A percentile compares a stretch with the other conserved stretches of the same genome.
Conservation (phyloP, 1,140 invertebrate genomes). For the Cecropterus lyciades region DNA sequence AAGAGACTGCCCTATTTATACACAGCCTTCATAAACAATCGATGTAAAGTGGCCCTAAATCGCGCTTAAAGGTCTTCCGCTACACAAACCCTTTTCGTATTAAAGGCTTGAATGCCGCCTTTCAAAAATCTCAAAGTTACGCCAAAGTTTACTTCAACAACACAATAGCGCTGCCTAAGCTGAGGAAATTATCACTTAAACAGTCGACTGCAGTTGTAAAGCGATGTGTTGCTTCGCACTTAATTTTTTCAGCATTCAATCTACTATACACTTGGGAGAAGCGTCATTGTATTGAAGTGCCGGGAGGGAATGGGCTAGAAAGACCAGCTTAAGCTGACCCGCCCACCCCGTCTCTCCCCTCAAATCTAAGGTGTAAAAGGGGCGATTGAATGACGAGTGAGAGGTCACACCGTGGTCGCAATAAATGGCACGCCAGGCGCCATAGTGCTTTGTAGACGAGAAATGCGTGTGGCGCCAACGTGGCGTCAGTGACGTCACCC, state of each 20-base stretch:
- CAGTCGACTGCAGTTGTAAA: constrained; percentile 36
- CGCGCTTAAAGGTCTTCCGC: no score
- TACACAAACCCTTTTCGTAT: no score
- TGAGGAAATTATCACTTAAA: constrained; percentile 38
- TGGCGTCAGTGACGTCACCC: constrained; percentile 52
- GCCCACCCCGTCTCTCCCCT: constrained; percentile 8
- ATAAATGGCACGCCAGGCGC: constrained; percentile 50
- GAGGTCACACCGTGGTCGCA: constrained; percentile 40
- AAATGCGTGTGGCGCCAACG: constrained; percentile 56
- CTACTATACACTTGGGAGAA: constrained; percentile 37
- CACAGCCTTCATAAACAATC: no score
- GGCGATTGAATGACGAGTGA: constrained; percentile 30
- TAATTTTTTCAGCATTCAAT: constrained; percentile 39
- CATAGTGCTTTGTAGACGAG: constrained; percentile 53
- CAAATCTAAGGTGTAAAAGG: constrained; percentile 36
- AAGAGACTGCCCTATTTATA: no score
- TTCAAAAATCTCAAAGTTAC: no score
- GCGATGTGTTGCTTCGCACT: constrained; percentile 35
- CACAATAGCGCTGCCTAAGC: background rate
- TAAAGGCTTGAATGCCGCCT: no score
- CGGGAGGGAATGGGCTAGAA: constrained; percentile 41
- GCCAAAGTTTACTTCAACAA: no score
- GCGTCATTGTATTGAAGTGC: constrained; percentile 46
- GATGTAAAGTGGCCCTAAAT: no score
- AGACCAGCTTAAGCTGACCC: constrained; percentile 42